Percentiles rank a stretch among this genome's conserved stretches.
Evolutionary conservation across 2,797 vertebrate species (phyloP).

Genomic region (Lophius americanus): DNA sequence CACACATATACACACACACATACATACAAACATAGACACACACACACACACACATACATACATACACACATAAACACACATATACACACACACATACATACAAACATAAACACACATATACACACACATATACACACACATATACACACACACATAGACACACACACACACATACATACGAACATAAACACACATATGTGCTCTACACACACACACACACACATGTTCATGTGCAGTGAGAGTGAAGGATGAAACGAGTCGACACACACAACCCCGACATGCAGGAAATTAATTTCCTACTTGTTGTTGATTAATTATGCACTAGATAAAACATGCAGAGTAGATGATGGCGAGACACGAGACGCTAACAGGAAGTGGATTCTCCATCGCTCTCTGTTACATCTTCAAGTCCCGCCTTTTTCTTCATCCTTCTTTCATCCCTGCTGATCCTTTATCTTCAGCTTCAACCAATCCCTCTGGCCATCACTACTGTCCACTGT

Average conservation of each 20-base stretch:
- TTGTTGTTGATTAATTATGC: slow-evolving; percentile 60
- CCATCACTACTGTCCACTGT: slow-evolving; percentile 84
- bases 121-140: no score
- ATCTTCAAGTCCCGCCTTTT: slow-evolving; percentile 26
- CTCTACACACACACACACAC: slow-evolving; percentile 11
- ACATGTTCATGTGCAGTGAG: slow-evolving; percentile 4
- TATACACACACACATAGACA: slow-evolving; percentile 16
- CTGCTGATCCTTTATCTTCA: slow-evolving; percentile 61
- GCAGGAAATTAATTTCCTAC: slow-evolving; percentile 59
- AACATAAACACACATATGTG: slow-evolving; percentile 6
- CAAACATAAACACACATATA: no score
- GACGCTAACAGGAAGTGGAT: slow-evolving; percentile 53
- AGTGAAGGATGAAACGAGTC: slow-evolving; percentile 41
- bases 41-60: no score
- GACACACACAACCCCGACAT: slow-evolving; percentile 12
- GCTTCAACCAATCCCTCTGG: slow-evolving; percentile 86
- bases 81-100: no score
- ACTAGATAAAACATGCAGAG: slow-evolving; percentile 57
- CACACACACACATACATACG: slow-evolving; percentile 17
- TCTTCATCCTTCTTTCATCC: slow-evolving; percentile 31
- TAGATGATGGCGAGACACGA: slow-evolving; percentile 47
- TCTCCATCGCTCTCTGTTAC: slow-evolving; percentile 28
- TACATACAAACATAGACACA: no score
- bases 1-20: background rate
- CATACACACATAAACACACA: no score